Base-by-base conservation (phyloP, 2,113 vertebrate species). In the Pygoscelis adeliae region DNA sequence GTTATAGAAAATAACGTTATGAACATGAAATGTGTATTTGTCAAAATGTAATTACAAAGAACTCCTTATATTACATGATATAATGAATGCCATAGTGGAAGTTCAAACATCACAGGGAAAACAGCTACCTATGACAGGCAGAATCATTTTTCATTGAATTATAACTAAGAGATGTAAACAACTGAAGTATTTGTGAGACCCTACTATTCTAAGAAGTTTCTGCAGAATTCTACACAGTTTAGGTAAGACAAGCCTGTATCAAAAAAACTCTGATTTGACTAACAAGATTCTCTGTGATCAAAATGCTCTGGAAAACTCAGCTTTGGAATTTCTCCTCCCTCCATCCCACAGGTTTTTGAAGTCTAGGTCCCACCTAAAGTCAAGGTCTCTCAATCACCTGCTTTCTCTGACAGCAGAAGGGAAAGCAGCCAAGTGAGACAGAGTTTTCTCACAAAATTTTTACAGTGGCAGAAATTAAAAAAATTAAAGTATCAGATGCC, bases 31-130 rank as follows among this genome's bases (percentile, higher is more conserved):
- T 30, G 32, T 66, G 34, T 78, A 77, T 95, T 93, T 92, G 59
- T 88, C 82, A 91, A 73, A 95, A 80, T 15, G 50, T 55, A 94
- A 95, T 90, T 93, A 83, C 42, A 83, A 91, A 93, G 42, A 76
- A 36, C 61, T 61, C 76, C 62, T 63, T 65, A 46, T 38, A 78
- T 77, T 70, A 61, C 40, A 55, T 70, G 40, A 83, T 67, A 91
- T 30, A 89, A 81, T 73, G 70, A 96, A n/a, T 49, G 30, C 32
- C 62, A 49, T 82, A 86, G 84, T 59, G 16, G 78, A 87, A 80
- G 53, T 71, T 93, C 77, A 93, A 72, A 84, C n/a, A 72, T 83
- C 53, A 63, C 42, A 61, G 53, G 32, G 21, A 85, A 96, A 79
- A 87, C 29, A 66, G 66, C 62, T 92, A 79, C 80, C 55, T 55